These are phyloP conservation scores for Geophilus truncorum DNA, from an alignment of 2,888 invertebrate genomes.

Conservation along the genomic window DNA sequence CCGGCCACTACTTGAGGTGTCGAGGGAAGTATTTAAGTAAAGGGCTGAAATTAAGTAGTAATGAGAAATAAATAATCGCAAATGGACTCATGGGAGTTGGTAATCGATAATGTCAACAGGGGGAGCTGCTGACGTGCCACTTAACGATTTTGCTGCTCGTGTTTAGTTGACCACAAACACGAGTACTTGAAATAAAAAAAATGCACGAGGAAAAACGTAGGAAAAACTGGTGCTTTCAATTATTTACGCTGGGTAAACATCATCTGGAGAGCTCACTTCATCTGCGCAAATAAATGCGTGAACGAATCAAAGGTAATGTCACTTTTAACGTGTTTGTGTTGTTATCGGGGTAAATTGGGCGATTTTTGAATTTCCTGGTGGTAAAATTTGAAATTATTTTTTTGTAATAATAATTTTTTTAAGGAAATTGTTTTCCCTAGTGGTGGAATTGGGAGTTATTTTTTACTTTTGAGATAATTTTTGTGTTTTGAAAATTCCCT, in stretches of 20 bases:
- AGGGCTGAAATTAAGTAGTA: neutral
- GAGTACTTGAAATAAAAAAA: neutral
- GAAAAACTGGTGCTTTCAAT: neutral
- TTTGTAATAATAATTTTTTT: too few relatives aligned
- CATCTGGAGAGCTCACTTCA: neutral
- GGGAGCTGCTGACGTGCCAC: slow-evolving; percentile 13
- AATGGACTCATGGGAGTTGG: neutral
- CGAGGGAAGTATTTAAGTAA: neutral
- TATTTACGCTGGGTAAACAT: slow-evolving; percentile 1
- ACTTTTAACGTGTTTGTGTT: too few relatives aligned
- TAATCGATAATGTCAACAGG: slow-evolving; percentile 11
- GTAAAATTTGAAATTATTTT: too few relatives aligned
- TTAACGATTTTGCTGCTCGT: slow-evolving; percentile 11
- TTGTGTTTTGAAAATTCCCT: too few relatives aligned
- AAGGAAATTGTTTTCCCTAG: too few relatives aligned
- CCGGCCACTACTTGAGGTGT: neutral
- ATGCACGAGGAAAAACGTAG: neutral
- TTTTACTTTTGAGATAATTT: too few relatives aligned
- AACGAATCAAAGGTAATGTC: too few relatives aligned
- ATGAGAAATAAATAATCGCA: slow-evolving; percentile 8
- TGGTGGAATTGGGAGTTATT: too few relatives aligned
- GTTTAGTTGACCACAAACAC: slow-evolving; percentile 12
- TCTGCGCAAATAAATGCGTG: neutral
- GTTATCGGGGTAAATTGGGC: too few relatives aligned
- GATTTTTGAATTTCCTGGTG: too few relatives aligned